Evolutionary conservation across 2,888 invertebrate species (phyloP).

Genomic region (Acanthopleura granulata): DNA sequence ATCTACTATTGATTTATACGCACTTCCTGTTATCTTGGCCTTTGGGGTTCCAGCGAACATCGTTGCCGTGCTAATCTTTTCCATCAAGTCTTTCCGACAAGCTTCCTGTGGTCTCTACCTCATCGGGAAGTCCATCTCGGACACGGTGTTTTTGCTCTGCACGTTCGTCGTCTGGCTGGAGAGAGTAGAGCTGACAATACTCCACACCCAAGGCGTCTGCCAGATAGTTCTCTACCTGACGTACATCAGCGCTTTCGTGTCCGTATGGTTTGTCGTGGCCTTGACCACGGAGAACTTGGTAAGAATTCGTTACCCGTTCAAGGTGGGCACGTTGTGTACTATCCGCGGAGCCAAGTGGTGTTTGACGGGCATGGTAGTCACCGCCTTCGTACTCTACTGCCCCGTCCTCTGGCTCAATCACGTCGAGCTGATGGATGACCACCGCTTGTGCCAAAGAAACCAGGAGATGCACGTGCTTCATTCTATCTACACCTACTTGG

Average conservation of each 20-base stretch:
- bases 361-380: not conserved
- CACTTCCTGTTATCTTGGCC: slow-evolving; percentile 17
- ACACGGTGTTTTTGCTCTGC: slow-evolving; percentile 22
- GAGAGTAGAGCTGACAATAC: slow-evolving; percentile 14
- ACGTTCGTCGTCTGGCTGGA: slow-evolving; percentile 21
- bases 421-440: slow-evolving; percentile 7
- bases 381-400: slow-evolving; percentile 21
- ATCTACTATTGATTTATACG: not conserved
- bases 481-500: slow-evolving; percentile 19
- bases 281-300: slow-evolving; percentile 20
- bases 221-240: slow-evolving; percentile 27
- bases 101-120: slow-evolving; percentile 23
- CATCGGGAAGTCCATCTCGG: slow-evolving; percentile 16
- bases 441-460: slow-evolving; percentile 14
- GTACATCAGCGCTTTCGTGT: slow-evolving; percentile 21
- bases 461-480: not conserved
- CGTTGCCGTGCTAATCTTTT: slow-evolving; percentile 21
- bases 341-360: slow-evolving; percentile 19
- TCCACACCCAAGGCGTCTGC: slow-evolving; percentile 22
- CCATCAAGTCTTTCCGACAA: slow-evolving; percentile 14
- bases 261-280: slow-evolving; percentile 24
- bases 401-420: slow-evolving; percentile 21
- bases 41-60: slow-evolving; percentile 22
- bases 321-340: not conserved
- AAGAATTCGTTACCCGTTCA: slow-evolving; percentile 5